Percentiles rank a stretch among this genome's conserved stretches.
Conservation (phyloP, 2,797 vertebrate species). For the Remorina albescens region DNA sequence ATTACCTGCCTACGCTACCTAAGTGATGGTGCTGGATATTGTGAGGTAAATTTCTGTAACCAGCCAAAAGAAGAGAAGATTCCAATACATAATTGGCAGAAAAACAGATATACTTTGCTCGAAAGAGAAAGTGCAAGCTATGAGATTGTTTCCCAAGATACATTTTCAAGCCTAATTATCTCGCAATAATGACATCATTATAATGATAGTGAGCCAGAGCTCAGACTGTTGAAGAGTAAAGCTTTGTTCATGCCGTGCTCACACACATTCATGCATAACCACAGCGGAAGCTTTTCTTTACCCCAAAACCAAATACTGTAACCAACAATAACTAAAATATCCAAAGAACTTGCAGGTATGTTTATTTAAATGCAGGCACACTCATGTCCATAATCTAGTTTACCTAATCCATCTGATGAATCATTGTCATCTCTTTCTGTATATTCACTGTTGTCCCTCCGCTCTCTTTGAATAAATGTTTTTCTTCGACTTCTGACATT, state of each 20-base stretch:
- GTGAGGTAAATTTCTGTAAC: slow-evolving; percentile 60
- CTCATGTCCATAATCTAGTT: background rate
- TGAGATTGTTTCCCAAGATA: slow-evolving; percentile 66
- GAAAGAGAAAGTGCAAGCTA: slow-evolving; percentile 51
- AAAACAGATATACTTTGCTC: slow-evolving; percentile 61
- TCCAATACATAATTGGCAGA: slow-evolving; percentile 64
- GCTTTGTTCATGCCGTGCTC: slow-evolving; percentile 35
- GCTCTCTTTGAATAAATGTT: background rate
- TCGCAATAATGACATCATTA: slow-evolving; percentile 72
- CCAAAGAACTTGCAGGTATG: slow-evolving; percentile 16
- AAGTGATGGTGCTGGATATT: slow-evolving; percentile 52
- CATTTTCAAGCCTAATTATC: slow-evolving; percentile 74
- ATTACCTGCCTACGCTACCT: slow-evolving; percentile 39
- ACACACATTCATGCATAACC: slow-evolving; percentile 5
- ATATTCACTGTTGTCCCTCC: background rate
- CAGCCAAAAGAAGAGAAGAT: slow-evolving; percentile 59
- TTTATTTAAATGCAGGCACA: slow-evolving; percentile 8
- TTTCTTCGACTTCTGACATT: slow-evolving; percentile 35
- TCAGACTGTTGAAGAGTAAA: slow-evolving; percentile 43
- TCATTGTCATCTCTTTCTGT: background rate
- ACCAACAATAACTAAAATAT: background rate
- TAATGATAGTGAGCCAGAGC: slow-evolving; percentile 58
- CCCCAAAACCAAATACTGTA: background rate
- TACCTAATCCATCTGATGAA: background rate
- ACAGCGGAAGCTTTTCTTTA: background rate